These are phyloP conservation scores for Bilobella aurantiaca DNA, from an alignment of 1,140 invertebrate genomes.

Conservation along the genomic window DNA sequence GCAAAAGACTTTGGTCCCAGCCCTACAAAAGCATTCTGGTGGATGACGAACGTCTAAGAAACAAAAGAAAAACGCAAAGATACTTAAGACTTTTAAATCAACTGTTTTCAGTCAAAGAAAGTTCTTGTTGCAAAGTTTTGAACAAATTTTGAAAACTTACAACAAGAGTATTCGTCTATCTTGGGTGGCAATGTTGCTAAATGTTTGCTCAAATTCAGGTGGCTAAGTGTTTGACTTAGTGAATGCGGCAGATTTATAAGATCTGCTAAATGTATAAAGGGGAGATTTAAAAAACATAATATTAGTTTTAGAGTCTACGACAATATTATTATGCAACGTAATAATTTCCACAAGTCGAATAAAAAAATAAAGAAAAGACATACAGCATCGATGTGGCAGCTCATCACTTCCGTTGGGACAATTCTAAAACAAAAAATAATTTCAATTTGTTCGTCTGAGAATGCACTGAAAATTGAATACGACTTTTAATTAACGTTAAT, in stretches of 20 bases:
- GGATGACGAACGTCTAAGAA: not conserved
- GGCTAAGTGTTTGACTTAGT: no score
- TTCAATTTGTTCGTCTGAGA: not conserved
- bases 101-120: no score
- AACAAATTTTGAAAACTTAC: not conserved
- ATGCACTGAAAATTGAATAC: not conserved
- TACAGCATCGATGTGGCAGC: not conserved
- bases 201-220: no score
- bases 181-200: not conserved
- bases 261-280: no score
- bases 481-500: no score
- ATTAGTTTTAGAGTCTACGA: no score
- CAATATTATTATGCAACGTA: no score
- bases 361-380: not conserved
- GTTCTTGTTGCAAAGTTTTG: not conserved
- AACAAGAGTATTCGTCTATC: not conserved
- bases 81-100: no score
- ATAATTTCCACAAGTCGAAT: no score
- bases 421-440: not conserved
- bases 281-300: no score
- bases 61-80: no score
- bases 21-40: not conserved
- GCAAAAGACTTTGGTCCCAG: not conserved
- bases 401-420: conserved; percentile 1
- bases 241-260: no score